A percentile compares a stretch with the other conserved stretches of the same genome.
Evolutionary conservation across 2,797 vertebrate genomes (phyloP).

Genomic region (Varecia variegata): DNA sequence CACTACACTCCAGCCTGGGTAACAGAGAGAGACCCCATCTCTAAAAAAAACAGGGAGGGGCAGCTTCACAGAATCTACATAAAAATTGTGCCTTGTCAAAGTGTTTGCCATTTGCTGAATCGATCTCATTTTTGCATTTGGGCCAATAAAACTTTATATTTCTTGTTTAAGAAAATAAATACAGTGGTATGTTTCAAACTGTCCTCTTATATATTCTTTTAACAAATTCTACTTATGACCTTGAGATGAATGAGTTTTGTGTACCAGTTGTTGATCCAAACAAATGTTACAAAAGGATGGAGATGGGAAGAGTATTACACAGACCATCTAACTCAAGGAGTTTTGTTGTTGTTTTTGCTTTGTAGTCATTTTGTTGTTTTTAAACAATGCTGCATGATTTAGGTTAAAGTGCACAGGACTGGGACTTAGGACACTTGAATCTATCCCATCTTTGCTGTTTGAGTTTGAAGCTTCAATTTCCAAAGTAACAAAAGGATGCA

Average conservation of each 20-base stretch:
- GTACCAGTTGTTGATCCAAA: not conserved
- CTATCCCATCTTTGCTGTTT: not conserved
- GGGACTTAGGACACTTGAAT: not conserved
- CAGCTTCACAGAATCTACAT: not conserved
- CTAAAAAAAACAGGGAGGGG: not conserved
- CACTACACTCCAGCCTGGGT: not conserved
- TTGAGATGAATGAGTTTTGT: slow-evolving; percentile 51
- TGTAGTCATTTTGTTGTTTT: not conserved
- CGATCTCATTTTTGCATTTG: not conserved
- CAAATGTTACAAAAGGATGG: not conserved
- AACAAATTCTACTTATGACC: not conserved
- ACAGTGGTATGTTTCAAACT: not conserved
- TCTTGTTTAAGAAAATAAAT: not conserved
- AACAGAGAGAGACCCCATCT: not conserved
- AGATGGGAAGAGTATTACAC: rapidly evolving
- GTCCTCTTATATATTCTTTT: not conserved
- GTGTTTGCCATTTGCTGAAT: not conserved
- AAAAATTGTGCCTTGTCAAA: not conserved
- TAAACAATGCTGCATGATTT: not conserved
- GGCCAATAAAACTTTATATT: not conserved
- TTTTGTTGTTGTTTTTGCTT: not conserved
- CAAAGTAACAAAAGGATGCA: not conserved
- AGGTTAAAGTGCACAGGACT: not conserved
- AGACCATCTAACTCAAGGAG: not conserved
- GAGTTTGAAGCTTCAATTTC: slow-evolving; percentile 15